phyloP scores from a whole-genome alignment of 1,140 invertebrate species.

The Tetramorium parvispinum region DNA sequence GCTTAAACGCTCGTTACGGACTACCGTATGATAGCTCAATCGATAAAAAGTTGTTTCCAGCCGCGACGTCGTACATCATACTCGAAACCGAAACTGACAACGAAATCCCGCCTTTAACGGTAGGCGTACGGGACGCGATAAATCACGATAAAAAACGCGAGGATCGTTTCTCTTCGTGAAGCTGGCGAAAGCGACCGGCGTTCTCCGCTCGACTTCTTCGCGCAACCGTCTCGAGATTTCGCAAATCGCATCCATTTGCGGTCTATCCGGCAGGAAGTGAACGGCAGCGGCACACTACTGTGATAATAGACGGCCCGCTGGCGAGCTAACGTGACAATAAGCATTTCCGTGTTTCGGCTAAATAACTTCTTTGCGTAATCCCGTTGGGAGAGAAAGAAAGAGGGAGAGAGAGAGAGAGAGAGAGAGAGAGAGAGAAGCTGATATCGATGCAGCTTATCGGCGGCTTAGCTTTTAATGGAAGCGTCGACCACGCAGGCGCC shows the following conservation, averaged over 20 bases:
- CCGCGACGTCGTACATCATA: slow-evolving; percentile 66
- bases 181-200: slow-evolving; percentile 57
- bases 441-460: slow-evolving; percentile 78
- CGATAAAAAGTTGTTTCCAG: slow-evolving; percentile 63
- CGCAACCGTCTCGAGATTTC: slow-evolving; percentile 47
- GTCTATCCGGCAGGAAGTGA: neutral
- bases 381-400: slow-evolving; percentile 14
- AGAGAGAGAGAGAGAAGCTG: slow-evolving; percentile 16
- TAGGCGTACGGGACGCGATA: slow-evolving; percentile 64
- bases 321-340: slow-evolving; percentile 59
- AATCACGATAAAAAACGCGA: slow-evolving; percentile 66
- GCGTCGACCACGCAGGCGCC: slow-evolving; percentile 49
- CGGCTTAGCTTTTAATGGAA: slow-evolving; percentile 78
- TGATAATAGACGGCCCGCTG: neutral
- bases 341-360: slow-evolving; percentile 63
- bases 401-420: neutral
- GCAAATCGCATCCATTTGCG: slow-evolving; percentile 52
- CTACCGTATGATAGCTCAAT: slow-evolving; percentile 58
- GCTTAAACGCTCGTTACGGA: slow-evolving; percentile 46
- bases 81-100: slow-evolving; percentile 73
- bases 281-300: neutral
- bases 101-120: slow-evolving; percentile 59
- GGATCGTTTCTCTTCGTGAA: slow-evolving; percentile 48
- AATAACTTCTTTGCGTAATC: slow-evolving; percentile 79
- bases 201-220: slow-evolving; percentile 39